phyloP scores from a whole-genome alignment of 2,888 invertebrate species.

The Germaria angustata region DNA sequence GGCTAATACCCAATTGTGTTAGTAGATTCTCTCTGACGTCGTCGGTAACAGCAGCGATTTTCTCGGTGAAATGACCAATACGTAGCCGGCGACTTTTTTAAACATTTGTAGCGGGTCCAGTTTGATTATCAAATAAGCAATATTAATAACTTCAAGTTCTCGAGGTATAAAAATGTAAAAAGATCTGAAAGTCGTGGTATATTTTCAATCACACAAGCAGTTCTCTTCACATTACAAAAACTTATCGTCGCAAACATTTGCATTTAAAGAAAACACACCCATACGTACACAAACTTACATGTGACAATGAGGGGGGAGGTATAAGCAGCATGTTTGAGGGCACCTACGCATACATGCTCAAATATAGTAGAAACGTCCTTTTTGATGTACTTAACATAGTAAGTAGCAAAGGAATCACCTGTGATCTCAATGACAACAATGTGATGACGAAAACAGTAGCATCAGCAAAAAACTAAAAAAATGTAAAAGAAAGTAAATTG shows the following conservation, averaged over 20 bases:
- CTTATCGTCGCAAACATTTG: slow-evolving; percentile 47
- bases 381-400: slow-evolving; percentile 69
- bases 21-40: too few relatives aligned
- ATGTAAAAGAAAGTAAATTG: not conserved
- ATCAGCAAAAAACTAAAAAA: slow-evolving; percentile 9
- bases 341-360: not conserved
- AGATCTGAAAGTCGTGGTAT: too few relatives aligned
- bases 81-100: too few relatives aligned
- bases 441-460: not conserved
- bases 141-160: too few relatives aligned
- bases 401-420: slow-evolving; percentile 65
- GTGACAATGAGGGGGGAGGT: slow-evolving; percentile 15
- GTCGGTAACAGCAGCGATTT: too few relatives aligned
- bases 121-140: too few relatives aligned
- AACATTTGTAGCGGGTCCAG: too few relatives aligned
- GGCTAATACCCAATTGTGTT: too few relatives aligned
- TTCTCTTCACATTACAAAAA: not conserved
- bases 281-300: not conserved
- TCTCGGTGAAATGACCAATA: too few relatives aligned
- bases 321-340: slow-evolving; percentile 22
- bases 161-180: too few relatives aligned
- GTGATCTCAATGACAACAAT: slow-evolving; percentile 63
- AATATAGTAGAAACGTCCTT: slow-evolving; percentile 60
- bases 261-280: slow-evolving; percentile 31
- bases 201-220: not conserved